These are phyloP conservation scores for Prionace glauca DNA, from an alignment of 2,797 vertebrate species.

Conservation along the genomic window DNA sequence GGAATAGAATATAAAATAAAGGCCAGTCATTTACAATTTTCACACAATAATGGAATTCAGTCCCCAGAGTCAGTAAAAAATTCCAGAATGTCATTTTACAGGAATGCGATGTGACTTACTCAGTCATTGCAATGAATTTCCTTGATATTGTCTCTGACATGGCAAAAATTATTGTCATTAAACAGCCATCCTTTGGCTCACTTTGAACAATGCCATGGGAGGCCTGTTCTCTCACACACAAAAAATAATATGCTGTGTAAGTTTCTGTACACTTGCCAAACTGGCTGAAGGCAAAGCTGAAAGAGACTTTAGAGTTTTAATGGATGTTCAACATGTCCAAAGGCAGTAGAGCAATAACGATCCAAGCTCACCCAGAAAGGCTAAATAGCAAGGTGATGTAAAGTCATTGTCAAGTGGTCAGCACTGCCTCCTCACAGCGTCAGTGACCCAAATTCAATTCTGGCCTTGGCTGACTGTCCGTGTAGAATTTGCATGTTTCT, in stretches of 20 bases:
- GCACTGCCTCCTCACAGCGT: no score
- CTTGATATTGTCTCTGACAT: neutral
- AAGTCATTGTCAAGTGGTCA: neutral
- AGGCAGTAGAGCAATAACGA: neutral
- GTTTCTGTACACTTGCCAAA: neutral
- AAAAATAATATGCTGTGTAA: neutral
- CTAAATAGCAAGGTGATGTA: neutral
- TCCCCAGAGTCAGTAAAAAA: neutral
- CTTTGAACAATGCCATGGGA: neutral
- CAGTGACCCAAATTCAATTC: no score
- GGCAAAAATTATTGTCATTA: neutral
- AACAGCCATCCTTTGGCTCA: constrained; percentile 4
- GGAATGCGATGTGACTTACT: neutral
- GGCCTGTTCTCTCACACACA: no score
- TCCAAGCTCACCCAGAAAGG: neutral
- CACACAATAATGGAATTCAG: constrained; percentile 15
- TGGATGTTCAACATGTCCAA: neutral
- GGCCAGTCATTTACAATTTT: constrained; percentile 24
- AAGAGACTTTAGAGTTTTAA: neutral
- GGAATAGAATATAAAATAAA: constrained; percentile 27
- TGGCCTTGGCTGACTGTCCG: no score
- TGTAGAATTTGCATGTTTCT: no score
- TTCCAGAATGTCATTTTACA: neutral
- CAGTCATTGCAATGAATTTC: neutral
- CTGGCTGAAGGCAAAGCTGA: neutral